Conservation (phyloP, 2,888 invertebrate species). For the Clivina fossor region DNA sequence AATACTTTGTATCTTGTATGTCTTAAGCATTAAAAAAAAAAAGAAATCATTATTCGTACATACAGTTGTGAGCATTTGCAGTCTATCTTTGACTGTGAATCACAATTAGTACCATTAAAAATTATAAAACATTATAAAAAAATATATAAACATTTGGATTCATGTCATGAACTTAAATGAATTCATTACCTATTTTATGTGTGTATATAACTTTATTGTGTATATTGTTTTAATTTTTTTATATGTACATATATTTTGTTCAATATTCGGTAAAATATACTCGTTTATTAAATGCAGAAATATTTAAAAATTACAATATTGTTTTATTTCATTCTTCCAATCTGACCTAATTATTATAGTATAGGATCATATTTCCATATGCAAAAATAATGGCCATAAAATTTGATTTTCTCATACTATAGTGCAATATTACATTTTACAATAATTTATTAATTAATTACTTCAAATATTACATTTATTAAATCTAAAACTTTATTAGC, state of each 20-base stretch:
- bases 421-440: no score
- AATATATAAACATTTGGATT: constrained; percentile 18
- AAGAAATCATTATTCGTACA: constrained; percentile 47
- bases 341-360: background rate
- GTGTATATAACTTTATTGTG: constrained; percentile 55
- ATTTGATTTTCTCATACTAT: no score
- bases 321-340: background rate
- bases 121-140: constrained; percentile 10
- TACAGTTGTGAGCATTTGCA: constrained; percentile 48
- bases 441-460: no score
- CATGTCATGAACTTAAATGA: constrained; percentile 15
- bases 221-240: constrained; percentile 52
- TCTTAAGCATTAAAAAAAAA: constrained; percentile 57
- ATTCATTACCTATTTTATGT: constrained; percentile 51
- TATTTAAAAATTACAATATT: constrained; percentile 43
- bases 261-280: constrained; percentile 53
- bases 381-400: no score
- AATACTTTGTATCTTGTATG: constrained; percentile 72
- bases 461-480: no score
- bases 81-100: constrained; percentile 2
- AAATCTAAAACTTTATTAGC: no score
- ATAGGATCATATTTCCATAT: background rate
- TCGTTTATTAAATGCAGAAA: constrained; percentile 52
- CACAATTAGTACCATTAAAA: constrained; percentile 21
- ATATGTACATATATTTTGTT: constrained; percentile 57